Evolutionary conservation across 2,888 invertebrate genomes (phyloP), one percentile per base, ranked within the genome.

Genomic region (Pandemis cinnamomeana): DNA sequence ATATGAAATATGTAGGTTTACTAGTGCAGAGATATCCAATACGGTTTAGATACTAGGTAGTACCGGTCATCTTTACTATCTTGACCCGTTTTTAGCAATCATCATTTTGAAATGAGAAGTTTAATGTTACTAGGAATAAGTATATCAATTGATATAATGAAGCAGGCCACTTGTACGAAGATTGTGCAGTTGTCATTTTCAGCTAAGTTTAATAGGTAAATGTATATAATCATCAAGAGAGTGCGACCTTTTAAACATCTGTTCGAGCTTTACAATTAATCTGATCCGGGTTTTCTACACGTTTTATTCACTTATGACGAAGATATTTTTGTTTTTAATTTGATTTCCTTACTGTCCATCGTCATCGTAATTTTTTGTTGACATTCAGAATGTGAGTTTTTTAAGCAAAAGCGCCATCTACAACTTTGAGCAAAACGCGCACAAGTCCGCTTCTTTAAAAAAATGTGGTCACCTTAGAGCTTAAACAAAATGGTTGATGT

Each of bases 1-100:
- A 74, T 66, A 71, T 74, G 74, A 74, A 71, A 71, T 74, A 74
- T 70, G 74, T 74, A 53, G 74, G 74, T 74, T 71, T 74, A 69
- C 60, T 64, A 66, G 69, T 60, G 66, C 60, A 67, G 61, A 71
- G 53, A 41, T 46, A 20, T 66, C 71, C 7, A 66, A 51, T 73
- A 66, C 53, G 8, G 42, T 74, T 53, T 64, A 5, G 46, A 13
- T 41, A 36, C 41, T 64, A 27, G 27, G 27, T 36, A 36, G 62
- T 61, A 74, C 51, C 61, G 53, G 70, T 41, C 61, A 41, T 67
- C 53, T 36, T 53, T 41, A 67, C 67, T 58, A 11, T 58, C 67
- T 53, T 67, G 51, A 41, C 41, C 42, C 36, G 41, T 13, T 41
- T 62, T 42, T n/a, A 42, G 36, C n/a, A 15, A 41, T 41, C 67